Evolutionary conservation across 2,888 invertebrate genomes (phyloP).

Genomic region (Psococerastis gibbosa): DNA sequence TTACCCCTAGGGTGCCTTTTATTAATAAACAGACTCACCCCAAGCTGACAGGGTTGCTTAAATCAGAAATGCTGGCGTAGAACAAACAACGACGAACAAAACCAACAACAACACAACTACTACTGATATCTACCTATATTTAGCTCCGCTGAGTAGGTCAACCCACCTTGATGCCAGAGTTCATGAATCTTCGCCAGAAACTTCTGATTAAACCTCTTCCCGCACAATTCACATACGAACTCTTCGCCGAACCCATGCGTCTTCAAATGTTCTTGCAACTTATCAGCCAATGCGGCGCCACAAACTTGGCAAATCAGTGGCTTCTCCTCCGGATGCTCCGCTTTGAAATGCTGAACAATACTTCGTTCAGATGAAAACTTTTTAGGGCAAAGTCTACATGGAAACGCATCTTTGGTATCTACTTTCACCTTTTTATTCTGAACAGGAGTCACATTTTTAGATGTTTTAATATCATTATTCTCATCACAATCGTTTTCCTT

Average conservation of each 20-base stretch:
- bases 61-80: too few species aligned
- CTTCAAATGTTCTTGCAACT: constrained; percentile 7
- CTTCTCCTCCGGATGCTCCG: neutral
- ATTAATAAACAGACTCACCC: too few species aligned
- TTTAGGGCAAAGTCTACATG: neutral
- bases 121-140: too few species aligned
- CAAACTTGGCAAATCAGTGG: constrained; percentile 3
- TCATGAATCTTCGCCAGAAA: constrained; percentile 5
- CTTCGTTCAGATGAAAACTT: neutral
- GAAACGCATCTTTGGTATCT: neutral
- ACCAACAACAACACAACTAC: too few species aligned
- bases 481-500: neutral
- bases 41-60: too few species aligned
- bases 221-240: constrained; percentile 4
- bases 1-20: too few species aligned
- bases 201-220: constrained; percentile 6
- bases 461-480: too few species aligned
- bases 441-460: too few species aligned
- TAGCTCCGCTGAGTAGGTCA: too few species aligned
- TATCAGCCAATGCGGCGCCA: neutral
- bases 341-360: constrained; percentile 7
- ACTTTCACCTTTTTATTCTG: neutral
- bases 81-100: too few species aligned
- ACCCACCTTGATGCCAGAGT: constrained; percentile 1
- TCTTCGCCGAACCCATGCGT: constrained; percentile 6